Conservation (phyloP, 2,797 vertebrate species). For the Sebastes trivittatus region DNA sequence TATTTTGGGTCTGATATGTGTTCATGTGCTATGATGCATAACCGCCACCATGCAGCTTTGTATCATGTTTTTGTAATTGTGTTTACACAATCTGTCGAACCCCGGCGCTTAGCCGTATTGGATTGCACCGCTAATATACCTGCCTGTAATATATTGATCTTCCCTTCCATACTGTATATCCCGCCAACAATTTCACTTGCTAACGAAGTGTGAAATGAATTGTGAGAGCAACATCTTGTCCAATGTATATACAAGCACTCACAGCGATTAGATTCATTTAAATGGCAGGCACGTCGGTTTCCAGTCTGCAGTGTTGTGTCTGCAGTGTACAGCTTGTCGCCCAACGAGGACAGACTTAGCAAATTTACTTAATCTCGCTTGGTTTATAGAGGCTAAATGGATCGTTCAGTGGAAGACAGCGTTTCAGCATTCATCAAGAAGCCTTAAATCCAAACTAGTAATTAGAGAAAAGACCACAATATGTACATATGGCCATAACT, state of each 20-base stretch:
- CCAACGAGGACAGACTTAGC: neutral
- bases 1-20: neutral
- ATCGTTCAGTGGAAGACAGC: slow-evolving; percentile 9
- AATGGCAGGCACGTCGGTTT: slow-evolving; percentile 50
- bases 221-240: slow-evolving; percentile 60
- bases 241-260: slow-evolving; percentile 42
- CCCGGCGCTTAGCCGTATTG: neutral
- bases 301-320: slow-evolving; percentile 26
- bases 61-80: slow-evolving; percentile 29
- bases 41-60: neutral
- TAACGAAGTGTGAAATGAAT: slow-evolving; percentile 79
- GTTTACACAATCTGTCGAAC: slow-evolving; percentile 50
- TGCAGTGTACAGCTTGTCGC: slow-evolving; percentile 8
- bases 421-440: slow-evolving; percentile 34
- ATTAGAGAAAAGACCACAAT: slow-evolving; percentile 43
- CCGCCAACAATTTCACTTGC: slow-evolving; percentile 54
- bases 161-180: slow-evolving; percentile 48
- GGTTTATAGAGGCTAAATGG: slow-evolving; percentile 44
- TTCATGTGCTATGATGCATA: slow-evolving; percentile 1
- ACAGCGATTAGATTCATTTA: slow-evolving; percentile 54
- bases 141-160: slow-evolving; percentile 61
- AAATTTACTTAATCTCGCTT: slow-evolving; percentile 46
- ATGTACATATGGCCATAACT: slow-evolving; percentile 40
- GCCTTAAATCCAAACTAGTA: slow-evolving; percentile 41
- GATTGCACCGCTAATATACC: slow-evolving; percentile 57